Conservation (phyloP, 2,797 vertebrate species). For the Brotula barbata region DNA sequence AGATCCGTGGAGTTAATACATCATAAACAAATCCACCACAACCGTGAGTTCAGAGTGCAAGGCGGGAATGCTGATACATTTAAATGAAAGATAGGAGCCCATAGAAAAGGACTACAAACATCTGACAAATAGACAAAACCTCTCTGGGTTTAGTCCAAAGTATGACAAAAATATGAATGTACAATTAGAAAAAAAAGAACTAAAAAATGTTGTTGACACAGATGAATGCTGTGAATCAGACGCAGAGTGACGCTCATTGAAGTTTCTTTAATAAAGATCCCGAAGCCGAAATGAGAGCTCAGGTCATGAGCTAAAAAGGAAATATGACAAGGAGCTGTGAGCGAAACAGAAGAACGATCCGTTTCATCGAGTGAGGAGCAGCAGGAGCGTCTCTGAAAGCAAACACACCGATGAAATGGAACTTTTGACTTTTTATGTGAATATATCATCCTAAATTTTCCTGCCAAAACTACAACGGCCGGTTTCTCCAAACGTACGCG, state of each 20-base stretch:
- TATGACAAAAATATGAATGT: too few relatives aligned
- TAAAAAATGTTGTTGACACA: constrained; percentile 3
- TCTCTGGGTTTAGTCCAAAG: too few relatives aligned
- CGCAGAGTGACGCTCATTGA: constrained; percentile 54
- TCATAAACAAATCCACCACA: too few relatives aligned
- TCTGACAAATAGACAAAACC: too few relatives aligned
- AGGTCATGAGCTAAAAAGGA: constrained; percentile 66
- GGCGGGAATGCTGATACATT: too few relatives aligned
- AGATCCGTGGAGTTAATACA: too few relatives aligned
- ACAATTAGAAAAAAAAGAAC: too few relatives aligned
- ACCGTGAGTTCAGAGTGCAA: too few relatives aligned
- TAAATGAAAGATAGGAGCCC: too few relatives aligned
- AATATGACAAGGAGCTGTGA: constrained; percentile 54
- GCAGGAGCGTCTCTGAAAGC: constrained; percentile 50
- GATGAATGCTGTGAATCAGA: constrained; percentile 29
- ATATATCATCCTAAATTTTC: constrained; percentile 38
- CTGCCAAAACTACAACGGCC: too few relatives aligned
- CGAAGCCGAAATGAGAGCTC: constrained; percentile 62
- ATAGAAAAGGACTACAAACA: too few relatives aligned
- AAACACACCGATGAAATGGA: constrained; percentile 45
- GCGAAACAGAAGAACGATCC: constrained; percentile 51
- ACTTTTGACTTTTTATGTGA: constrained; percentile 38
- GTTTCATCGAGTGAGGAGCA: constrained; percentile 42
- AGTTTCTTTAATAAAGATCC: constrained; percentile 63
- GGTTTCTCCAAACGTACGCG: too few relatives aligned